Base-by-base conservation (phyloP, 2,888 invertebrate species). In the Amiota communis region DNA sequence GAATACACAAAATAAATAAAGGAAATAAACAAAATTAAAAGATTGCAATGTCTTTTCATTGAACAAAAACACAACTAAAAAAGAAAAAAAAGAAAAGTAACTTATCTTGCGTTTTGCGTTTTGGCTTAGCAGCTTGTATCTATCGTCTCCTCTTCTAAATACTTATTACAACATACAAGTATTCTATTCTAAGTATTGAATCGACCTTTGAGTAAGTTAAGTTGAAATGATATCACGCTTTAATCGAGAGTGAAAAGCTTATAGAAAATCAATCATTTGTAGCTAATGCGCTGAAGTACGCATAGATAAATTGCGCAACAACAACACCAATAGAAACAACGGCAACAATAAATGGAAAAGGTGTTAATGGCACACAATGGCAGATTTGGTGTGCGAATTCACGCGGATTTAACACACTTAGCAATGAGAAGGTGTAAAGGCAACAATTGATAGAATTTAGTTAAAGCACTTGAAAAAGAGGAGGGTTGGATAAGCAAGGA, bases 221-320 rank as follows among this genome's bases (percentile, higher is more conserved):
- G 36, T 36, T 36, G 36, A 36, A 36, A 36, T 36, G 36, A 36
- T 36, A 36, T 36, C 36, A 48, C 20, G 65, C 65, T 65, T 65
- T 48, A 65, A 65, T 65, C 20, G 48, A 65, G 17, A 65, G 65
- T 48, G 46, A 65, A 65, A 65, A 65, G 20, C 48, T 49, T 65
- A 64, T 65, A 49, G 65, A 48, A 65, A 65, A 65, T 48, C 65
- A 48, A 48, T 48, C 48, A 65, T 48, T 65, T 65, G 65, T 65
- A 15, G 17, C 65, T 65, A 65, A 65, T 65, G 65, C 65, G 48
- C 48, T n/a, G 48, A 65, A 48, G 48, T 65, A 36, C 65, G 65
- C 65, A 47, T 23, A 12, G 59, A 59, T 20, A 13, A 63, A 63
- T 36, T 63, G 46, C 63, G 63, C n/a, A 23, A 36, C 11, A 13